These are phyloP conservation scores for Bombus turneri DNA, from an alignment of 1,140 invertebrate genomes.

Conservation along the genomic window DNA sequence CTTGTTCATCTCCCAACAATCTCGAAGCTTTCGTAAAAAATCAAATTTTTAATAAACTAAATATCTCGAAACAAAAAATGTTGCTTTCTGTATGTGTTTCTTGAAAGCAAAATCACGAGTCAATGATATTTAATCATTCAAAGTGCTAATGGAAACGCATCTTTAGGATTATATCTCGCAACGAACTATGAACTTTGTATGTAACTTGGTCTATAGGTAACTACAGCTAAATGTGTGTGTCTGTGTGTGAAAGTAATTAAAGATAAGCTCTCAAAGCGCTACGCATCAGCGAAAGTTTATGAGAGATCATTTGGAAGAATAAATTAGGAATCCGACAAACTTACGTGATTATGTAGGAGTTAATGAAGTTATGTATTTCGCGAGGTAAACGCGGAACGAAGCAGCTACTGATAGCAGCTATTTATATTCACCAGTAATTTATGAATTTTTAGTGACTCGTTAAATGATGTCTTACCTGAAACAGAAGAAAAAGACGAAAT, in stretches of 20 bases:
- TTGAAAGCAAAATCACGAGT: not conserved
- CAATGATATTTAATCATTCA: not conserved
- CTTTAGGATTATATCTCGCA: not conserved
- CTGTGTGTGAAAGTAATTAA: not conserved
- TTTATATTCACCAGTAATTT: not conserved
- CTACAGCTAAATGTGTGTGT: no score
- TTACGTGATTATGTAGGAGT: not conserved
- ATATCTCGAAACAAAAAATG: no score
- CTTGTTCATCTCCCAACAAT: no score
- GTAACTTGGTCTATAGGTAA: conserved; percentile 1
- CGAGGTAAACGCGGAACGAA: not conserved
- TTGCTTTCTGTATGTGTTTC: no score
- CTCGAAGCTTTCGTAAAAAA: no score
- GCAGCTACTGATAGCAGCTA: not conserved
- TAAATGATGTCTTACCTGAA: conserved; percentile 5
- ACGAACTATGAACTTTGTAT: conserved; percentile 19
- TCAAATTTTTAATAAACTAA: no score
- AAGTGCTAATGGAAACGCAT: not conserved
- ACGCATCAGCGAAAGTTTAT: not conserved
- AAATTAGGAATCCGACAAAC: conserved; percentile 3
- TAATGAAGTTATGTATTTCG: not conserved
- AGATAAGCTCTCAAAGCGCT: conserved; percentile 3
- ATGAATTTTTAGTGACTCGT: no score
- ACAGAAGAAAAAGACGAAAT: not conserved
- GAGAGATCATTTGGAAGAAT: not conserved